Evolutionary conservation across 1,140 invertebrate genomes (phyloP), one percentile per base, ranked within the genome.

Genomic region (Heterodera schachtii): DNA sequence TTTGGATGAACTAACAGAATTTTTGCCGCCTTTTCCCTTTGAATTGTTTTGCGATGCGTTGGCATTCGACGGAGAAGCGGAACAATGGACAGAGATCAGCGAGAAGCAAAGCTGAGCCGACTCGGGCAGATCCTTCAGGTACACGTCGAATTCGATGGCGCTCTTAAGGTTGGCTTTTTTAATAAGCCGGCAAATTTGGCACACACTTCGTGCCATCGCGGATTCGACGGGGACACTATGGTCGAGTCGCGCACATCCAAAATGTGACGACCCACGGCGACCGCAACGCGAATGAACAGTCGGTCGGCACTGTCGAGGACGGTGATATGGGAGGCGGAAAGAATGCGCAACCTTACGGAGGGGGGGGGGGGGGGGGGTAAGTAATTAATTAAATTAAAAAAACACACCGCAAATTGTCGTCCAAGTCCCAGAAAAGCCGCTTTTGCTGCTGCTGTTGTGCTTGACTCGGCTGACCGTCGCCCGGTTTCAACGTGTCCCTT

Each of bases 91-190:
- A n/a, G 78, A 83, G 21, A 84, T 73, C 6, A 88, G 66, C 9
- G 87, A 84, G 49, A 88, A 85, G 70, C 77, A 87, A 16, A 88
- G 73, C 74, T 86, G 81, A 7, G 85, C 83, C n/a, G 83, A 89
- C 75, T 85, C 82, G 21, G 88, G 88, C n/a, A 89, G 77, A 66
- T 89, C 87, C 80, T 88, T 89, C 60, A 89, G 79, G 75, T 89
- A 87, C 44, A 86, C 67, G 70, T 82, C 83, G 69, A 85, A 88
- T 11, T 85, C 80, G 9, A 89, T 71, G 16, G 49, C 21, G 31
- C 76, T 80, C 82, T 87, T 57, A 78, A 82, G 52, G 3, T 47
- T 52, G 21, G n/a, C 31, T 31, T 31, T 31, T 8, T 80, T n/a
- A 76, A 76, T 19, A 2, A 78, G 41, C n/a, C 44, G 11, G 2